phyloP scores from a whole-genome alignment of 1,140 invertebrate species.

The Sarcophaga peregrina region DNA sequence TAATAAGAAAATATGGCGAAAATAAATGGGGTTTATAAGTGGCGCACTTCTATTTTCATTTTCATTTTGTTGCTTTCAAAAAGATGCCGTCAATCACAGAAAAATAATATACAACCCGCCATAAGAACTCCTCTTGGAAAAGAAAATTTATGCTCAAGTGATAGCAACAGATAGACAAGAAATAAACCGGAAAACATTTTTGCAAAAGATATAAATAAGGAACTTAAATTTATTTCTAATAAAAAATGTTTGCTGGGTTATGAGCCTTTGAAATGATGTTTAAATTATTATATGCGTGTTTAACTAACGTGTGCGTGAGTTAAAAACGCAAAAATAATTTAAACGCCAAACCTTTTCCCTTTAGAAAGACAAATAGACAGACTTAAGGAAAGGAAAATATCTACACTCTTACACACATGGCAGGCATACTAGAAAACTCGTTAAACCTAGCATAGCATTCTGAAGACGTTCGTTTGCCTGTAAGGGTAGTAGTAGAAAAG shows the following conservation, averaged over 20 bases:
- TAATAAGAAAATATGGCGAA: conserved; percentile 23
- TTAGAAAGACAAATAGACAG: no score
- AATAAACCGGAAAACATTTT: not conserved
- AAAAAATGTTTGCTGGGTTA: no score
- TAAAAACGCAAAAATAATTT: not conserved
- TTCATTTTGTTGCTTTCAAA: not conserved
- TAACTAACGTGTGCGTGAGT: conserved; percentile 2
- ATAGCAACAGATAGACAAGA: not conserved
- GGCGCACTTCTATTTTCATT: not conserved
- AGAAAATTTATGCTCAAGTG: not conserved
- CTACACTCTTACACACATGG: no score
- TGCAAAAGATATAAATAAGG: not conserved
- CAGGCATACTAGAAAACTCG: no score
- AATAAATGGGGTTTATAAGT: conserved; percentile 25
- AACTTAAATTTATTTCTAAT: no score
- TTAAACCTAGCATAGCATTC: no score
- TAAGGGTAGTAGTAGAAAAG: no score
- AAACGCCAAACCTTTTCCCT: no score
- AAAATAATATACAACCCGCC: not conserved
- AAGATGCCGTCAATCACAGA: conserved; percentile 20
- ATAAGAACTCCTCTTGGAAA: not conserved
- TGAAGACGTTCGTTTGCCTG: no score
- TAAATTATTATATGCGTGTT: not conserved
- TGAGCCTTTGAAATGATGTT: no score
- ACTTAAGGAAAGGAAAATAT: no score